Evolutionary conservation across 2,888 invertebrate genomes (phyloP).

Genomic region (Zygothrica quintamaculata): DNA sequence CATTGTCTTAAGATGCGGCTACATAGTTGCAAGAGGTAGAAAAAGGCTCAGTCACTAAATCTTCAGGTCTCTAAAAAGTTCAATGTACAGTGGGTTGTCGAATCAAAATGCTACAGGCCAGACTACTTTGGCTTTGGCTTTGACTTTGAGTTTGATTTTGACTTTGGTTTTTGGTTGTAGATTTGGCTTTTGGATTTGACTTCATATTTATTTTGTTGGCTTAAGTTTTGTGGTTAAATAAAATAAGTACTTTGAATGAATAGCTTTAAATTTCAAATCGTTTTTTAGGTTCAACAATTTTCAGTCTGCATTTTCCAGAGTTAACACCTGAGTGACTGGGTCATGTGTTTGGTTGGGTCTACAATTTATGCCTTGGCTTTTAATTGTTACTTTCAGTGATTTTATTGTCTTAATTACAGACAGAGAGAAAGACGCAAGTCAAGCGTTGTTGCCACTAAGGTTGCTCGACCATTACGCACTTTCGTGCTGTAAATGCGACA

Average conservation of each 20-base stretch:
- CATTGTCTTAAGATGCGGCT: constrained; percentile 28
- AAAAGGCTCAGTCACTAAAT: constrained; percentile 12
- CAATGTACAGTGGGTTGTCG: constrained; percentile 58
- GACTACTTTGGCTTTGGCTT: constrained; percentile 12
- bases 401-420: constrained; percentile 66
- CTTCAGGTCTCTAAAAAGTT: constrained; percentile 46
- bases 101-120: constrained; percentile 50
- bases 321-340: constrained; percentile 8
- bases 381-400: constrained; percentile 55
- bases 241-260: too few species aligned
- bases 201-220: not conserved
- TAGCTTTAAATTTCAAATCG: not conserved
- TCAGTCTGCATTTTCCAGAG: constrained; percentile 12
- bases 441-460: constrained; percentile 41
- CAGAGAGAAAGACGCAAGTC: constrained; percentile 6
- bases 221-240: too few species aligned
- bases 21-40: constrained; percentile 7
- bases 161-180: too few species aligned
- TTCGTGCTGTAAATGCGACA: constrained; percentile 62
- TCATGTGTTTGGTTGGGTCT: constrained; percentile 33
- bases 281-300: constrained; percentile 35
- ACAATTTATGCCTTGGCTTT: constrained; percentile 32
- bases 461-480: constrained; percentile 72
- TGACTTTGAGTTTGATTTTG: too few species aligned
- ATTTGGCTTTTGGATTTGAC: constrained; percentile 1